phyloP scores from a whole-genome alignment of 2,113 vertebrate species.

The Erythrocebus patas region DNA sequence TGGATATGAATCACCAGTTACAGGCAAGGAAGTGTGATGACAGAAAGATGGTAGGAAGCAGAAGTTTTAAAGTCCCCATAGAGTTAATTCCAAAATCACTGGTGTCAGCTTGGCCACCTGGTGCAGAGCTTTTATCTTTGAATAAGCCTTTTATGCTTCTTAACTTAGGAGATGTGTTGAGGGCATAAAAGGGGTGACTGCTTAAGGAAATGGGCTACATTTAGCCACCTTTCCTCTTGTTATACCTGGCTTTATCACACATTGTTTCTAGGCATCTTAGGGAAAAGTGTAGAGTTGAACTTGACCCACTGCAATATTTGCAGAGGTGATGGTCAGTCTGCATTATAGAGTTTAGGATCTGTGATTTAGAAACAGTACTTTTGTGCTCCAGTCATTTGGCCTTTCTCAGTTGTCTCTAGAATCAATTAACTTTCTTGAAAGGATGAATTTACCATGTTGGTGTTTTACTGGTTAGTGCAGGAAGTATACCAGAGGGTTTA shows the following conservation, averaged over 20 bases:
- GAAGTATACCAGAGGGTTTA: neutral
- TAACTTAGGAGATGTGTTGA: neutral
- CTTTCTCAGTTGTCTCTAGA: neutral
- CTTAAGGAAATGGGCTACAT: neutral
- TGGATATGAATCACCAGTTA: neutral
- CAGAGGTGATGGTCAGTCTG: neutral
- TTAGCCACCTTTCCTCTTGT: neutral
- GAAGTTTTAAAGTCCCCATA: neutral
- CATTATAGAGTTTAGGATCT: neutral
- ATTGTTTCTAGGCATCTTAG: neutral
- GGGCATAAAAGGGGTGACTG: neutral
- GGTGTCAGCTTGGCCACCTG: neutral
- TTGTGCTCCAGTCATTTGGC: neutral
- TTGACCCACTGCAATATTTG: neutral
- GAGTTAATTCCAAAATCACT: neutral
- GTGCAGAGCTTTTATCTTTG: neutral
- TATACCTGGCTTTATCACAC: neutral
- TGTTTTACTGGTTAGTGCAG: neutral
- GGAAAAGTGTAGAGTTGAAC: neutral
- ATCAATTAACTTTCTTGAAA: neutral
- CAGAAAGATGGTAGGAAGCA: neutral
- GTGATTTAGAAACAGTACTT: neutral
- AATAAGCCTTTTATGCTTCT: conserved; percentile 23
- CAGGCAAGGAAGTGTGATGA: neutral
- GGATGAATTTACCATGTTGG: neutral